A percentile compares a stretch with the other conserved stretches of the same genome.
These are phyloP conservation scores for Halcyon chelicuti DNA, from an alignment of 2,797 vertebrate genomes.

Conservation along the genomic window DNA sequence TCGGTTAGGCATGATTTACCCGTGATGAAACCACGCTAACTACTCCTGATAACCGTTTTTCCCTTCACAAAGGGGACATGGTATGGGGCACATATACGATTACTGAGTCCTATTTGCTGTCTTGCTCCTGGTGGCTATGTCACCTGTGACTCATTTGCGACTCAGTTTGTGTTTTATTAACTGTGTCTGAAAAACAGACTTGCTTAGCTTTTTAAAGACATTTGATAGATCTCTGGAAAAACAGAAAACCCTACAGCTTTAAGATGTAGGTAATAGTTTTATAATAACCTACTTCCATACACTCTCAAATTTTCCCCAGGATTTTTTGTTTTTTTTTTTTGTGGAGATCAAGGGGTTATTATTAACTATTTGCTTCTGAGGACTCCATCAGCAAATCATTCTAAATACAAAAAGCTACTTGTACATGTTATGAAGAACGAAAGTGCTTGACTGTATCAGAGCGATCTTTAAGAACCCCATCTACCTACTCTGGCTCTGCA, in stretches of 20 bases:
- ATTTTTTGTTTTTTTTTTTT: too few relatives aligned
- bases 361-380: not conserved
- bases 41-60: not conserved
- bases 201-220: not conserved
- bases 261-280: not conserved
- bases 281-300: not conserved
- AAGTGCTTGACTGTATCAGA: not conserved
- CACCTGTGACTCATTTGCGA: not conserved
- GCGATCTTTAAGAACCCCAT: not conserved
- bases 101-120: not conserved
- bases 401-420: not conserved
- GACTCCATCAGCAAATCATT: not conserved
- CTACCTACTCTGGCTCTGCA: not conserved
- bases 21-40: not conserved
- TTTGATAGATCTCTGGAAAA: not conserved
- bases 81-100: not conserved
- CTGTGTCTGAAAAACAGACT: not conserved
- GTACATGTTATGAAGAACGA: not conserved
- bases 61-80: not conserved
- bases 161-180: not conserved
- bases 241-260: not conserved
- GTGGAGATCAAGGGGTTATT: not conserved
- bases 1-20: not conserved
- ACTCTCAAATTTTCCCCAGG: not conserved
- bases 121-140: not conserved